These are phyloP conservation scores for Candoia aspera DNA, from an alignment of 2,113 vertebrate genomes.

Conservation along the genomic window DNA sequence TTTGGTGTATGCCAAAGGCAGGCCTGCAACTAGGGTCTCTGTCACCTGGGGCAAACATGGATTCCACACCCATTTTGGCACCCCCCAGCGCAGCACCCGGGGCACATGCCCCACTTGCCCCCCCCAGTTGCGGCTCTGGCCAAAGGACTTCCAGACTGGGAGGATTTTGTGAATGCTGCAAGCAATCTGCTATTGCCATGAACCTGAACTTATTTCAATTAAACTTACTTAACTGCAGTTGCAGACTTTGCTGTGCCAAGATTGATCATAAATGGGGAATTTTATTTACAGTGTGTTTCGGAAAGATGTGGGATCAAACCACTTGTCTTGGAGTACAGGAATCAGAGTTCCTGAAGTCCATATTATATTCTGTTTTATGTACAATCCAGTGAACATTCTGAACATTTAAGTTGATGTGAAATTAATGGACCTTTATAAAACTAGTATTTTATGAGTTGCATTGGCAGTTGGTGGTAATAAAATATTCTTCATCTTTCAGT, in stretches of 20 bases:
- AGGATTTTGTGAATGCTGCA: neutral
- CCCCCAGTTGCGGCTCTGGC: too few species aligned
- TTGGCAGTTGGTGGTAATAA: neutral
- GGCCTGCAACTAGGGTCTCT: too few species aligned
- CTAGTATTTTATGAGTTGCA: neutral
- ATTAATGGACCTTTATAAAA: neutral
- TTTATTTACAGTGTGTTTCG: neutral
- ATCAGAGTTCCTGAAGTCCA: neutral
- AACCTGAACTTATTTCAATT: neutral
- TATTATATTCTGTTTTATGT: neutral
- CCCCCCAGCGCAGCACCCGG: too few species aligned
- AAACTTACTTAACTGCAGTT: neutral
- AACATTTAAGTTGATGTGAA: neutral
- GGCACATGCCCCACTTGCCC: too few species aligned
- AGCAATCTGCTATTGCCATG: neutral
- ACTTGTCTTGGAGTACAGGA: neutral
- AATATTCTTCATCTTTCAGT: slow-evolving; percentile 33
- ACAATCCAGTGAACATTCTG: neutral
- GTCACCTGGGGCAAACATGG: too few species aligned
- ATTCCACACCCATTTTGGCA: too few species aligned
- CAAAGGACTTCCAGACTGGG: neutral
- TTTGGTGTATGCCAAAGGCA: too few species aligned
- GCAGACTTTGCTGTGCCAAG: neutral
- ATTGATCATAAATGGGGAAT: neutral
- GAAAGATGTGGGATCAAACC: neutral